Evolutionary conservation across 2,113 vertebrate genomes (phyloP), one percentile per base, ranked within the genome.

Genomic region (Poecilia latipinna): DNA sequence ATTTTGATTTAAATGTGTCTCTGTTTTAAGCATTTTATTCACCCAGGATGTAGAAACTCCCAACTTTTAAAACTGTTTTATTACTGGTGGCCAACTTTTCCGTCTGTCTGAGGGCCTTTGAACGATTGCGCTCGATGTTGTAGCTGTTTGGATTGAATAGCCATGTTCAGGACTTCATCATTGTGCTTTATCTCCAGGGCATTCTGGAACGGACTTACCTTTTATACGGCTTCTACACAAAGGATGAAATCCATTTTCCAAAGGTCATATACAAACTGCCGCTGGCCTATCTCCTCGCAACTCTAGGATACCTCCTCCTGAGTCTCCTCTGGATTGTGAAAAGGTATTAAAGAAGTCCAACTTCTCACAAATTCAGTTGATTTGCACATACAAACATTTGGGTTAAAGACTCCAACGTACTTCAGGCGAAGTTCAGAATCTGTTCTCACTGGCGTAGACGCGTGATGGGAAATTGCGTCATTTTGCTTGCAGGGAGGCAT

Each of bases 201-300:
- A 97, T 99, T 75, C 93, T 99, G 89, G 97, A 99, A 80, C 89
- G 93, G 74, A 99, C 98, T 1, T 95, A 91, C 84, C 94, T 99
- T n/a, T 99, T 99, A 89, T 99, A 99, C 48, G 98, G 98, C 74
- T 96, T 96, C 90, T 99, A 99, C 80, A 94, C 90, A 44, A 82
- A 93, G 69, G 94, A 97, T 35, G 71, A 81, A 26, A 86, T 95
- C 2, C 75, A 89, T 67, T 90, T 96, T 35, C 65, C 94, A 51
- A 33, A 42, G 19, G 33, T 85, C 74, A 94, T 75, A 0, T 99
- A 99, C 82, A 95, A 96, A 65, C 70, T 99, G 28, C 96, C 97
- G 0, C 93, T 99, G 0, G 97, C 97, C 0, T 99, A 99, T 89
- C 89, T 99, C 82, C 87, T 99, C 86, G 82, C 92, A 82, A 97